Percentiles rank a stretch among this genome's conserved stretches.
Conservation (phyloP, 2,113 vertebrate species). For the Myotis yumanensis region DNA sequence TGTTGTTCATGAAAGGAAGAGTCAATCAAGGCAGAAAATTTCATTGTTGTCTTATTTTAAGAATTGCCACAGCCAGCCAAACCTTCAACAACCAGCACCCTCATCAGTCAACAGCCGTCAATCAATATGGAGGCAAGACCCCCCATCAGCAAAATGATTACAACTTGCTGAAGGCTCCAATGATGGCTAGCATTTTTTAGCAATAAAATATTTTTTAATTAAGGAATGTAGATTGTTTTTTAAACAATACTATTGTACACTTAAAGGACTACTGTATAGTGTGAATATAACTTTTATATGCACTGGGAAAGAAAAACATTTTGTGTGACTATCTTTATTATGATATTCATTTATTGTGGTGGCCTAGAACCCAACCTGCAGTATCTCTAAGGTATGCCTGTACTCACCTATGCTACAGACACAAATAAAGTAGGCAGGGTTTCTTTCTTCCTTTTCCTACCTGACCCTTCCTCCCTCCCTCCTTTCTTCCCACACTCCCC, state of each 20-base stretch:
- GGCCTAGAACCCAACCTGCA: not conserved
- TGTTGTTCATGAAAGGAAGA: not conserved
- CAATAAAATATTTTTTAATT: not conserved
- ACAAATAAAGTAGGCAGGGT: not conserved
- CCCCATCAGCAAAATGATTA: not conserved
- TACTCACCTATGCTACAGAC: not conserved
- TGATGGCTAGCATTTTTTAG: not conserved
- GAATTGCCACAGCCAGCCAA: not conserved
- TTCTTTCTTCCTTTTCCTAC: no score
- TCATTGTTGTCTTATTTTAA: not conserved
- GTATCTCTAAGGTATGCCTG: not conserved
- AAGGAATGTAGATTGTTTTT: not conserved
- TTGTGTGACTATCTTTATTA: not conserved
- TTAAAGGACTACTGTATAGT: not conserved
- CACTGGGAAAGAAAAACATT: not conserved
- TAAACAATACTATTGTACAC: not conserved
- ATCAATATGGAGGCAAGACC: not conserved
- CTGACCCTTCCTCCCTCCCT: no score
- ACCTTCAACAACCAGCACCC: not conserved
- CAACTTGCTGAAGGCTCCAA: not conserved
- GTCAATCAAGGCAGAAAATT: not conserved
- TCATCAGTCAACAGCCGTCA: not conserved
- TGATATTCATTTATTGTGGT: not conserved
- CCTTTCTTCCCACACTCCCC: fast-evolving
- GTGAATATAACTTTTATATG: not conserved